Base-by-base conservation (phyloP, 2,888 invertebrate genomes). In the Aporophyla lueneburgensis region DNA sequence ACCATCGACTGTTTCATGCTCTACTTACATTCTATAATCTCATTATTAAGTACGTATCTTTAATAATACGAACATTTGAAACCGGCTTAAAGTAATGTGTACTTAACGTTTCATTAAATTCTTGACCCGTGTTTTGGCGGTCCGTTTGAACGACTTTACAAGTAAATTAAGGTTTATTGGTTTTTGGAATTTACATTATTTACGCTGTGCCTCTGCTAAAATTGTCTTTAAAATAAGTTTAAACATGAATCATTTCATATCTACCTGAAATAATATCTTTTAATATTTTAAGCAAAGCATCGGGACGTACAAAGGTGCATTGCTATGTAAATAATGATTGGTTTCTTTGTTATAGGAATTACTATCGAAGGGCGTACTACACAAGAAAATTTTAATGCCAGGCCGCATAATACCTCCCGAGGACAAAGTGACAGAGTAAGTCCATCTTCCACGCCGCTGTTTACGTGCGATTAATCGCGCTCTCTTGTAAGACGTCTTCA, bases 381-480 rank as follows among this genome's bases (percentile, higher is more conserved):
- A 96, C 90, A 94, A 91, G 93, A 96, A 96, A 92, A 94, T 96
- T 81, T 91, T 94, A 66, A 93, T 96, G 89, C 95, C 95, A 24
- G 96, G 96, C 76, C 95, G 95, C 79, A 88, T 94, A 74, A 89
- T 96, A 89, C 96, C 96, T 76, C 93, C 96, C 12, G 92, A 94
- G 87, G 71, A 86, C 75, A 93, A 91, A 90, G 95, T 96, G 74
- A 88, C 74, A 84, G 90, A 94, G 96, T 96, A 93, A 95, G 96
- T 96, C 80, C 78, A 86, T 84, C 84, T 87, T 88, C 76, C 76
- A 79, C 62, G 70, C 46, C 83, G 78, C 78, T 85, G 80, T 89
- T 89, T 84, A 90, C 89, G 87, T 88, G 88, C 89, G 91, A 93
- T 92, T 92, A 92, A 89, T 90, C 83, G 87, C 84, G 76, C 76